phyloP scores from a whole-genome alignment of 30 jellyfish, hydroid and myxozoan species.

The Aurelia sp. region DNA sequence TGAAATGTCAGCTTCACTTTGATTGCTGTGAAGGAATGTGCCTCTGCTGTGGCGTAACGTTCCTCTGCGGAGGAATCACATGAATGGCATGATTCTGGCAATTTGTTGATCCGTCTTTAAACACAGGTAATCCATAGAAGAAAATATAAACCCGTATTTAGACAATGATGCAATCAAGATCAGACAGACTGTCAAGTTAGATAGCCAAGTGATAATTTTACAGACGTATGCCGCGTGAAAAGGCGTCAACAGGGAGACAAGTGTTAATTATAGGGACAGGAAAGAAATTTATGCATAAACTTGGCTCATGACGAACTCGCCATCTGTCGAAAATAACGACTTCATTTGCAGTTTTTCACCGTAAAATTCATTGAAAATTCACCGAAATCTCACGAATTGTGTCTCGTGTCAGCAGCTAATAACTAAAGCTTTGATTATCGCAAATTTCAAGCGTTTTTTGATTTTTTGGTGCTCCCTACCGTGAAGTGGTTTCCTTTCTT shows the following conservation, averaged over 20 bases:
- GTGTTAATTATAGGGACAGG: slow-evolving; percentile 26
- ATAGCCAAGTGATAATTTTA: slow-evolving; percentile 39
- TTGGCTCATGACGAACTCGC: slow-evolving; percentile 4
- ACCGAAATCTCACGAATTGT: background rate
- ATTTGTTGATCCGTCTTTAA: slow-evolving; percentile 1
- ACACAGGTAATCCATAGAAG: slow-evolving; percentile 47
- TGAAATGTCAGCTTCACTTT: too few species aligned
- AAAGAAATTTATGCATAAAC: slow-evolving; percentile 12
- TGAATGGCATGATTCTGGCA: background rate
- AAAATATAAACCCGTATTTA: slow-evolving; percentile 2
- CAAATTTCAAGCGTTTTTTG: background rate
- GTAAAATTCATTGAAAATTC: background rate
- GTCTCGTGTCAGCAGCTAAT: too few species aligned
- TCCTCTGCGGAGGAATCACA: too few species aligned
- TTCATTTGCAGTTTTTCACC: background rate
- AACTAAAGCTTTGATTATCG: background rate
- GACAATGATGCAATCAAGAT: slow-evolving; percentile 55
- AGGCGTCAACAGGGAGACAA: slow-evolving; percentile 62
- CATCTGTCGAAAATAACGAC: slow-evolving; percentile 64
- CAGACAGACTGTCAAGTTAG: slow-evolving; percentile 52
- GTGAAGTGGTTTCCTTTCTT: background rate
- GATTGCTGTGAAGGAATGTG: too few species aligned
- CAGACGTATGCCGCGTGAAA: slow-evolving; percentile 34
- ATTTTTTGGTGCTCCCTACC: background rate
- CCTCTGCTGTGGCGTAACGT: too few species aligned